Percentiles rank a stretch among this genome's conserved stretches.
Evolutionary conservation across 2,888 invertebrate species (phyloP).

Genomic region (Acleris holmiana): DNA sequence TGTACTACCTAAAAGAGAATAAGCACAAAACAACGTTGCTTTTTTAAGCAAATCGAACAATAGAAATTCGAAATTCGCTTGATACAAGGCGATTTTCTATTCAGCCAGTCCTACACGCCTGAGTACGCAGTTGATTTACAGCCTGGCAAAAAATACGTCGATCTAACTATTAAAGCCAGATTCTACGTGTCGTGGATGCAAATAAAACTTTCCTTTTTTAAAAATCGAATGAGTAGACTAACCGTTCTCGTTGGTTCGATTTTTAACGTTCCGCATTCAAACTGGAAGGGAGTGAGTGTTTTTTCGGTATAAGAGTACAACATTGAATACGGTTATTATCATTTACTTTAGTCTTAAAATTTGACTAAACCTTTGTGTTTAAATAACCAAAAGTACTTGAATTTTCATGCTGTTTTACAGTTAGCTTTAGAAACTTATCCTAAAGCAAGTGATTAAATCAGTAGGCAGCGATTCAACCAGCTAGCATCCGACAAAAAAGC

Average conservation of each 20-base stretch:
- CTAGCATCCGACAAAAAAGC: no score
- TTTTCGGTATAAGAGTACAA: no score
- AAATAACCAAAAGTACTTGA: no score
- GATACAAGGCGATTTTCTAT: constrained; percentile 14
- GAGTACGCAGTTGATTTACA: constrained; percentile 17
- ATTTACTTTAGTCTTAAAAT: no score
- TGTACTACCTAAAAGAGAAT: no score
- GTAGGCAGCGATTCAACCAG: no score
- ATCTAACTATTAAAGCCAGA: constrained; percentile 15
- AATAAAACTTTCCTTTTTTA: constrained; percentile 11
- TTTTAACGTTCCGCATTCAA: background rate
- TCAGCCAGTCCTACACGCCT: constrained; percentile 6
- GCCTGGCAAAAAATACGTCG: constrained; percentile 9
- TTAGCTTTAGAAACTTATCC: no score
- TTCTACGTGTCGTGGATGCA: constrained; percentile 9
- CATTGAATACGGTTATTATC: no score
- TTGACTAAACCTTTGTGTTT: no score
- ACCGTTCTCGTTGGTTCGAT: background rate
- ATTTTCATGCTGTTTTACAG: no score
- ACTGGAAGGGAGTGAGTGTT: background rate
- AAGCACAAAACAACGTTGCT: no score
- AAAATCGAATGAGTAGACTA: background rate
- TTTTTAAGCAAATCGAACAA: background rate
- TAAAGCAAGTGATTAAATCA: no score
- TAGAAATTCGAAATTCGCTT: background rate